A percentile compares a stretch with the other conserved stretches of the same genome.
phyloP scores from a whole-genome alignment of 2,888 invertebrate genomes.

The Oligia strigilis region DNA sequence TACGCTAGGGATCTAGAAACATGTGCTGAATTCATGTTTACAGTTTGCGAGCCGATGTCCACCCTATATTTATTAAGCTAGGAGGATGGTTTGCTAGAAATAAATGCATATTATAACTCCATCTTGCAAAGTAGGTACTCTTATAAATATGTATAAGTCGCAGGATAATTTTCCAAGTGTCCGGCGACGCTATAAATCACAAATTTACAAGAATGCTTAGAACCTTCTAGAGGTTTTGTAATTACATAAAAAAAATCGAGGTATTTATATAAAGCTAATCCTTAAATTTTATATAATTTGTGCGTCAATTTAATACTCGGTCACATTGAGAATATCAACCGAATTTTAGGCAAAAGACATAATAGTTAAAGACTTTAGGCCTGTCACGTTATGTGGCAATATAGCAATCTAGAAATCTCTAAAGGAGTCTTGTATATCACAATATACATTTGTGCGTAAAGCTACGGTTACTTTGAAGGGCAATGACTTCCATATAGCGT shows the following conservation, averaged over 20 bases:
- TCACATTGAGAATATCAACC: neutral
- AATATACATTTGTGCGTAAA: neutral
- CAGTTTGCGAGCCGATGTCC: neutral
- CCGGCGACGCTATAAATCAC: neutral
- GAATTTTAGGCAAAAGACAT: neutral
- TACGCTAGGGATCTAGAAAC: neutral
- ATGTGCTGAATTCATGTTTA: neutral
- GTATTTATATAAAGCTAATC: neutral
- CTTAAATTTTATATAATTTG: neutral
- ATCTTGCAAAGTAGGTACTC: neutral
- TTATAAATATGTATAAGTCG: neutral
- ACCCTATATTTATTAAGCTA: neutral
- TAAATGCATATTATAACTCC: neutral
- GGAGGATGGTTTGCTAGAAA: neutral
- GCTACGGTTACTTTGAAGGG: neutral
- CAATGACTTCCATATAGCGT: neutral
- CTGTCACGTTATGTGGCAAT: neutral
- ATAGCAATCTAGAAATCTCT: constrained; percentile 3
- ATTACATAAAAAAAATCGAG: neutral
- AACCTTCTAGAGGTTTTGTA: neutral
- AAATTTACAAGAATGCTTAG: neutral
- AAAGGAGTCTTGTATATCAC: neutral
- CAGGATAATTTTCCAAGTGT: neutral
- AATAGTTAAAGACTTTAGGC: neutral
- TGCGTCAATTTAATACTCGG: constrained; percentile 6